Evolutionary conservation across 2,888 invertebrate genomes (phyloP), one percentile per base, ranked within the genome.

Genomic region (Hedya salicella): DNA sequence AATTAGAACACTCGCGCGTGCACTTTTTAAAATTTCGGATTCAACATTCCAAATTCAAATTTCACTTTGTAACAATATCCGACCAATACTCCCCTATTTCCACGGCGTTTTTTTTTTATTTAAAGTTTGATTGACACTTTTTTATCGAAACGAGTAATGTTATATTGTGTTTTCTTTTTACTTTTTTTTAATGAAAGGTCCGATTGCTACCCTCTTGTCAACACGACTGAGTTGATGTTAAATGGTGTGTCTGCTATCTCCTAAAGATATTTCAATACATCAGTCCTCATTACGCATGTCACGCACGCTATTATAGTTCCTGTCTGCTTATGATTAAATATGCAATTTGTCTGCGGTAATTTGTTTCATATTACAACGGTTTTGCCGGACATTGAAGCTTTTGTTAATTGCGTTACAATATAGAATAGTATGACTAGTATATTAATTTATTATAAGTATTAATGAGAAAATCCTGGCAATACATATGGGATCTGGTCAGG

Each of bases 201-300:
- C 59, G 65, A 25, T 46, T 65, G 11, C 21, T 40, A 65, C 52
- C 59, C 65, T 46, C 46, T 4, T 17, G 36, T 36, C 25, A 39
- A n/a, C 32, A 30, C 65, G 52, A 65, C 65, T 65, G n/a, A n/a
- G n/a, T n/a, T n/a, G 65, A 53, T 39, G 36, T 19, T 9, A 53
- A 60, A 40, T 36, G 65, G 11, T 42, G 30, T 25, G 40, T 32
- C 39, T 52, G 44, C 65, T 65, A 65, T 65, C 65, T 60, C 59
- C 52, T 46, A 65, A 65, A 59, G 52, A 42, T 52, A 52, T 42
- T 52, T 11, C 42, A 52, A 62, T 59, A 46, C 11, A 48, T 48
- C 50, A 46, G 17, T 11, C 54, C 59, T 65, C 65, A 60, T 60
- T 60, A 52, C 11, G 46, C 17, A 60, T 46, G 46, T 13, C 19